Base-by-base conservation (phyloP, 2,888 invertebrate genomes). In the Sphaerophoria taeniata region DNA sequence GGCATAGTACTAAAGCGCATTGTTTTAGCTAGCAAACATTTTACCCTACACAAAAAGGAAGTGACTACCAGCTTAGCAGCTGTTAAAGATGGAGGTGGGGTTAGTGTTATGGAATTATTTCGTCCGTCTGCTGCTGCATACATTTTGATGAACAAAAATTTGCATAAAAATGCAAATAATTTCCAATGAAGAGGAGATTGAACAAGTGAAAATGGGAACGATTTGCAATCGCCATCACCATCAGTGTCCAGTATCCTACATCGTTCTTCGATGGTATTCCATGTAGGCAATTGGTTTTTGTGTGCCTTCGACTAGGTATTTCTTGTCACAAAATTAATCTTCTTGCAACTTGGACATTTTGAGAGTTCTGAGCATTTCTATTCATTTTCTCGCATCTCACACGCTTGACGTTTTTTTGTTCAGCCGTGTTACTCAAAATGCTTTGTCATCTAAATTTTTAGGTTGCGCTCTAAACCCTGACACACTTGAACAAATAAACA, bases 151-250 rank as follows among this genome's bases (percentile, higher is more conserved):
- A 5, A 5, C 63, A 60, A 80, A 65, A 11, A 73, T 85, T 85
- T 80, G 45, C 76, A 85, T 85, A 65, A 81, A 81, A 81, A 65
- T 67, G 75, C 75, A 77, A 85, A 85, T 76, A 81, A 81, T 58
- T 70, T 81, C 73, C 81, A 24, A 45, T 56, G 12, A 11, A 33
- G 3, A 14, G 4, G 4, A 55, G 24, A 2, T 24, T 24, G 24
- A 24, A 24, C 24, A 24, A 24, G 24, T 24, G 24, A 24, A 24
- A 56, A 56, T 39, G n/a, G 14, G n/a, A 67, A 39, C 39, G 53
- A 53, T 67, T 67, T 67, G 67, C 53, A 67, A 49, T 53, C 39
- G 36, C 53, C 67, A 67, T 36, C 51, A 31, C 53, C 24, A 67
- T 34, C 0, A 11, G 24, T 67, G 24, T 12, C 24, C 24, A 24